These are phyloP conservation scores for Melieria picta DNA, from an alignment of 2,888 invertebrate species.

Conservation along the genomic window DNA sequence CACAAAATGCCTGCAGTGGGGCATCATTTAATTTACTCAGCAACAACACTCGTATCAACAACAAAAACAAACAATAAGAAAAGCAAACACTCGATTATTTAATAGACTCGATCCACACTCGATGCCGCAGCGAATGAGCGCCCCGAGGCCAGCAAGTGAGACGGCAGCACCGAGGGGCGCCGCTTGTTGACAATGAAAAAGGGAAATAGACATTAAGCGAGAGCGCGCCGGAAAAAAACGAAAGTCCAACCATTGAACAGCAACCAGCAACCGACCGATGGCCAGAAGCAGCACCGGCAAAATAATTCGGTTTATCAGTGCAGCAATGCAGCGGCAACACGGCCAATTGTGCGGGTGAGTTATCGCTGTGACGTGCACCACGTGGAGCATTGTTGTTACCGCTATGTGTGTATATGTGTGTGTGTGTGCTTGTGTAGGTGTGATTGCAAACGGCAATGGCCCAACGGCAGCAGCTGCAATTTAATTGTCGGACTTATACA, in stretches of 20 bases:
- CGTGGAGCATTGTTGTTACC: too few relatives aligned
- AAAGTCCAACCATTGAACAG: slow-evolving; percentile 14
- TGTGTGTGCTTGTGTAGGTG: background rate
- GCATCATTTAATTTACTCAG: slow-evolving; percentile 57
- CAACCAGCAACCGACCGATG: background rate
- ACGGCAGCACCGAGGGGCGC: background rate
- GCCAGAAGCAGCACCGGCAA: background rate
- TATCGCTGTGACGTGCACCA: slow-evolving; percentile 23
- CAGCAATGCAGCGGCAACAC: background rate
- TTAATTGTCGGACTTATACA: slow-evolving; percentile 30
- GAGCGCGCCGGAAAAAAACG: background rate
- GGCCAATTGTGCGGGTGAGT: slow-evolving; percentile 8
- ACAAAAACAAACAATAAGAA: slow-evolving; percentile 23
- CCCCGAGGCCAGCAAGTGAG: too few relatives aligned
- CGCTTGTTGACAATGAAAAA: slow-evolving; percentile 11
- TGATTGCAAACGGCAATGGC: slow-evolving; percentile 5
- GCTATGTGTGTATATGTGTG: slow-evolving; percentile 23
- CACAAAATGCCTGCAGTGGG: slow-evolving; percentile 7
- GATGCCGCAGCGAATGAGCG: background rate
- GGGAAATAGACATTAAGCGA: slow-evolving; percentile 5
- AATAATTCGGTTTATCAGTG: background rate
- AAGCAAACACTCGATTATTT: slow-evolving; percentile 39
- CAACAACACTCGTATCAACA: slow-evolving; percentile 27
- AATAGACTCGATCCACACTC: slow-evolving; percentile 38
- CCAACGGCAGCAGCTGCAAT: slow-evolving; percentile 33